Conservation (phyloP, 2,113 vertebrate genomes). For the Amblyornis subalaris region DNA sequence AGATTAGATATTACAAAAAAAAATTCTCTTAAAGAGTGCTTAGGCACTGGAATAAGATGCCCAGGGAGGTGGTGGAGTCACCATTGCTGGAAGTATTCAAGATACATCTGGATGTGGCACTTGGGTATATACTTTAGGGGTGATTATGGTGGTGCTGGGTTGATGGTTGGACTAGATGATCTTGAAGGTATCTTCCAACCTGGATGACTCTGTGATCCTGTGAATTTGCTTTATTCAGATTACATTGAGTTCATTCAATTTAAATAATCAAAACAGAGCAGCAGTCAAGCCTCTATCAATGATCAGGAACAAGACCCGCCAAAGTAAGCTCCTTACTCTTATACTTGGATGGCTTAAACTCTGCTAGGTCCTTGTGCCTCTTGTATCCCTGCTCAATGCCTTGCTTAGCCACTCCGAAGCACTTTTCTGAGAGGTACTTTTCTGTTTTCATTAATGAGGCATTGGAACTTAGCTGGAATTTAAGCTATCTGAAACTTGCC, state of each 20-base stretch:
- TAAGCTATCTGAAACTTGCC: slow-evolving; percentile 23
- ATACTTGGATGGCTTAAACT: background rate
- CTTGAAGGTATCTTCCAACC: background rate
- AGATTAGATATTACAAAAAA: background rate
- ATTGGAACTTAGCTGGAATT: slow-evolving; percentile 24
- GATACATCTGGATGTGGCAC: background rate
- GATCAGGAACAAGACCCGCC: background rate
- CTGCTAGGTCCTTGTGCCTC: background rate
- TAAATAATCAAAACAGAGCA: background rate
- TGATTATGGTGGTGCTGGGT: background rate
- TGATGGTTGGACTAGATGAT: background rate
- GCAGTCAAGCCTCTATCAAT: background rate
- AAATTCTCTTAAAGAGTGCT: background rate
- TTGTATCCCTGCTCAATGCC: background rate
- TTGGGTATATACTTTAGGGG: background rate
- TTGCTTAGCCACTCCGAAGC: background rate
- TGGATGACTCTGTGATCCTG: background rate
- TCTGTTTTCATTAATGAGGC: slow-evolving; percentile 19
- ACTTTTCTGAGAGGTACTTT: background rate
- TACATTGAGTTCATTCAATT: background rate
- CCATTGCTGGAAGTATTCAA: background rate
- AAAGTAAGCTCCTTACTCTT: background rate
- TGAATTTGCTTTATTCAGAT: background rate
- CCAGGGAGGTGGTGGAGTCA: background rate
- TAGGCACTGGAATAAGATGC: background rate